These are phyloP conservation scores for Poecilus cupreus DNA, from an alignment of 2,888 invertebrate species.

Conservation along the genomic window DNA sequence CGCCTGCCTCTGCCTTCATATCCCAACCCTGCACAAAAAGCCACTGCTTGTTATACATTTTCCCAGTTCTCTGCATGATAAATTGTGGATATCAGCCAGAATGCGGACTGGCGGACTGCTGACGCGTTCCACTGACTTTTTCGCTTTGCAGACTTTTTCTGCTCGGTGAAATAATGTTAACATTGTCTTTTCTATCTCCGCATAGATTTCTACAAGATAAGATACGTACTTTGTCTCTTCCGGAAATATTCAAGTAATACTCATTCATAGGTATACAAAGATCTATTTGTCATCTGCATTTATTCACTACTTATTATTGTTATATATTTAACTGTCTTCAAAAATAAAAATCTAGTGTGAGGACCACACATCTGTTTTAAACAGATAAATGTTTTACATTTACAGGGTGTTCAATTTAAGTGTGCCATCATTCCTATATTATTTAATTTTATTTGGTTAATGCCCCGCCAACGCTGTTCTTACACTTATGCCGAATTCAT, in stretches of 20 bases:
- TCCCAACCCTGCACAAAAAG: slow-evolving; percentile 44
- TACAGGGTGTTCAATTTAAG: too few relatives aligned
- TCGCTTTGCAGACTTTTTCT: slow-evolving; percentile 32
- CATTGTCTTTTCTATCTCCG: slow-evolving; percentile 26
- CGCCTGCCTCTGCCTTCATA: slow-evolving; percentile 44
- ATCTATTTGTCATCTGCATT: too few relatives aligned
- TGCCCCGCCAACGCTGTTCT: too few relatives aligned
- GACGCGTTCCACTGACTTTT: slow-evolving; percentile 38
- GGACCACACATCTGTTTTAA: too few relatives aligned
- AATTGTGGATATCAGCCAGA: slow-evolving; percentile 53
- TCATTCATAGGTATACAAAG: too few relatives aligned
- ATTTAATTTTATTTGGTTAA: too few relatives aligned
- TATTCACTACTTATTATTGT: too few relatives aligned
- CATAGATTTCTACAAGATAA: not conserved
- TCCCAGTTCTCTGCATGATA: slow-evolving; percentile 55
- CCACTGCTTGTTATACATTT: slow-evolving; percentile 59
- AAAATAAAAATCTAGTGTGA: too few relatives aligned
- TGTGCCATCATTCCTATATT: too few relatives aligned
- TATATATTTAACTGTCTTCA: too few relatives aligned
- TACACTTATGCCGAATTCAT: too few relatives aligned
- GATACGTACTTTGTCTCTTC: not conserved
- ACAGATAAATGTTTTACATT: too few relatives aligned
- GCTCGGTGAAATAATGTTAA: slow-evolving; percentile 23
- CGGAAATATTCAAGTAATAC: not conserved
- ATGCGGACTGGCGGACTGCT: slow-evolving; percentile 27